These are phyloP conservation scores for Aphodius granarius DNA, from an alignment of 2,888 invertebrate species.

Conservation along the genomic window DNA sequence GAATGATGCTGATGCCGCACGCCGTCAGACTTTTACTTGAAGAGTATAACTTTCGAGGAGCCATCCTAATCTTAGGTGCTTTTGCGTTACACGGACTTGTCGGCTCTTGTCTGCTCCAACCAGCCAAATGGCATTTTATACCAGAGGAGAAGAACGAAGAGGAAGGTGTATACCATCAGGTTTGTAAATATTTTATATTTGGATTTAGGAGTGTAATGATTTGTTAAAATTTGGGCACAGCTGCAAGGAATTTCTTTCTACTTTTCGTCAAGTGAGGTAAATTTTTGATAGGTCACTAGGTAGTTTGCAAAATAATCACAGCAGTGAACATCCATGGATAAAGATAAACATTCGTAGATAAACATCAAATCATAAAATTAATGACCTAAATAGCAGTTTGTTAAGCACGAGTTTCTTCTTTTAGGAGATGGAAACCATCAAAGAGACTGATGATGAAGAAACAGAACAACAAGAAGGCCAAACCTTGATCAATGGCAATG, in stretches of 20 bases:
- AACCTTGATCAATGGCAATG: slow-evolving; percentile 44
- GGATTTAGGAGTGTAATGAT: background rate
- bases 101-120: slow-evolving; percentile 69
- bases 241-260: slow-evolving; percentile 52
- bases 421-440: slow-evolving; percentile 70
- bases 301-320: slow-evolving; percentile 9
- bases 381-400: background rate
- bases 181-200: slow-evolving; percentile 30
- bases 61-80: slow-evolving; percentile 68
- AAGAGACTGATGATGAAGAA: slow-evolving; percentile 67
- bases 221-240: slow-evolving; percentile 37
- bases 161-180: slow-evolving; percentile 54
- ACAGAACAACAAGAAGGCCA: slow-evolving; percentile 56
- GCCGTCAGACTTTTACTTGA: slow-evolving; percentile 66
- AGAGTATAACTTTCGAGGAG: slow-evolving; percentile 67
- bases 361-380: background rate
- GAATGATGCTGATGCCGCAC: slow-evolving; percentile 80
- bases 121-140: slow-evolving; percentile 70
- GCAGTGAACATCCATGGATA: background rate
- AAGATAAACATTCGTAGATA: background rate
- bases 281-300: slow-evolving; percentile 25
- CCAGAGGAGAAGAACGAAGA: slow-evolving; percentile 59
- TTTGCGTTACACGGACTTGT: slow-evolving; percentile 69
- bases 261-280: slow-evolving; percentile 53
- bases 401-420: slow-evolving; percentile 32